Percentiles rank a stretch among this genome's conserved stretches.
These are phyloP conservation scores for Neodiprion virginianus DNA, from an alignment of 1,140 invertebrate species.

Conservation along the genomic window DNA sequence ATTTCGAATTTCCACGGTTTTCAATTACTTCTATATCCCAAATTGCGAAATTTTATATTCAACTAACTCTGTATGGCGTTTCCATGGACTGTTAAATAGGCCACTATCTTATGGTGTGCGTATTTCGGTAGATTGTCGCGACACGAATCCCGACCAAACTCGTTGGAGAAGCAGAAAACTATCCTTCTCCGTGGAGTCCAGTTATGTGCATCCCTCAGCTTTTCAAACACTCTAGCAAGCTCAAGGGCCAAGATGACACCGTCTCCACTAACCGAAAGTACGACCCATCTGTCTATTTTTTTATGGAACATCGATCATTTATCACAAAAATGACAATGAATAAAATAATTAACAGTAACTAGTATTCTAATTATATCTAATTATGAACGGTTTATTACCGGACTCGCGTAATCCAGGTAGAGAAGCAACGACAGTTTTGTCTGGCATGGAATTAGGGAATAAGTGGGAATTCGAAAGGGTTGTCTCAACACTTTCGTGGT, in stretches of 20 bases:
- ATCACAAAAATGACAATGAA: no score
- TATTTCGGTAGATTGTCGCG: conserved; percentile 38
- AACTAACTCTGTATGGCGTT: conserved; percentile 9
- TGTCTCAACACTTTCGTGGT: conserved; percentile 20
- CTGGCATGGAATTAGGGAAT: conserved; percentile 32
- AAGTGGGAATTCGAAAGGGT: conserved; percentile 27
- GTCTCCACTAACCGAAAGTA: conserved; percentile 46
- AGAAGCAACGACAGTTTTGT: conserved; percentile 38
- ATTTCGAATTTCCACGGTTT: conserved; percentile 15
- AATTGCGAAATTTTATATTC: neutral
- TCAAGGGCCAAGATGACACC: conserved; percentile 42
- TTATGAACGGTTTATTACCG: conserved; percentile 37
- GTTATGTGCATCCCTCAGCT: conserved; percentile 34
- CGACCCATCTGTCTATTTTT: conserved; percentile 49
- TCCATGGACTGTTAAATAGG: conserved; percentile 46
- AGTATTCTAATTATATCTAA: conserved; percentile 9
- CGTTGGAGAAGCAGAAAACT: conserved; percentile 50
- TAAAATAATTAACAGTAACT: neutral
- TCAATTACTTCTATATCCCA: neutral
- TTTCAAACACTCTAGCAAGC: conserved; percentile 44
- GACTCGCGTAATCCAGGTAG: conserved; percentile 45
- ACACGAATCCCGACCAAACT: conserved; percentile 41
- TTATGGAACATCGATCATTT: no score
- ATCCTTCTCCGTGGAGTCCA: conserved; percentile 52
- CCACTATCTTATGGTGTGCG: conserved; percentile 43